Evolutionary conservation across 2,888 invertebrate genomes (phyloP).

Genomic region (Orthosia gothica): DNA sequence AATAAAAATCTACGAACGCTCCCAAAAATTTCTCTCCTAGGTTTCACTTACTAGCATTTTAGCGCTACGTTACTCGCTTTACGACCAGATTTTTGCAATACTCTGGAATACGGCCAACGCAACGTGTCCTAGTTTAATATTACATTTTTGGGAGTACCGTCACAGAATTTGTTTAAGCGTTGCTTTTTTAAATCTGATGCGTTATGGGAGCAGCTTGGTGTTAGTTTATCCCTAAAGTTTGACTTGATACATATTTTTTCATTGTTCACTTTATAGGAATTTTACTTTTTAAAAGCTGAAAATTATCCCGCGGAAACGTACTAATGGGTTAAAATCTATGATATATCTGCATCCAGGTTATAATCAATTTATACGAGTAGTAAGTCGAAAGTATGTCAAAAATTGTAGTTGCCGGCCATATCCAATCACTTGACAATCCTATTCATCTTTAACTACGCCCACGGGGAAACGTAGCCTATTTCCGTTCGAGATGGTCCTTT

Average conservation of each 20-base stretch:
- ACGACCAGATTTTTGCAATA: constrained; percentile 37
- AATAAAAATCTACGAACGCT: constrained; percentile 10
- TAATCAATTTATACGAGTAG: too few species aligned
- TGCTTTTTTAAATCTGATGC: constrained; percentile 15
- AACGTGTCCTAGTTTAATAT: constrained; percentile 39
- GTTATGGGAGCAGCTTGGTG: constrained; percentile 14
- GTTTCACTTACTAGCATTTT: constrained; percentile 26
- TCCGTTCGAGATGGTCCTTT: background rate
- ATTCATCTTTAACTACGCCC: background rate
- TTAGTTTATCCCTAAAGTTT: too few species aligned
- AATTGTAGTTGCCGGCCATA: background rate
- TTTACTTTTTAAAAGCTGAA: too few species aligned
- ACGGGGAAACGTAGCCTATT: background rate
- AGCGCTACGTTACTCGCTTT: constrained; percentile 10
- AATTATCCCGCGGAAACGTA: too few species aligned
- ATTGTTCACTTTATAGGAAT: too few species aligned
- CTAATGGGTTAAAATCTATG: too few species aligned
- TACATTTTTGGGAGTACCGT: constrained; percentile 39
- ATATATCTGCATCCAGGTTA: too few species aligned
- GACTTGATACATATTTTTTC: too few species aligned
- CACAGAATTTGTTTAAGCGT: constrained; percentile 17
- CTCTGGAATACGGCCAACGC: constrained; percentile 51
- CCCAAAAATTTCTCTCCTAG: background rate
- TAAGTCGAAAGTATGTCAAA: too few species aligned
- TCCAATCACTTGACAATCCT: background rate